Evolutionary conservation across 92 coral and sea anemone genomes (phyloP), one percentile per base, ranked within the genome.

Genomic region (Porites cylindrica): DNA sequence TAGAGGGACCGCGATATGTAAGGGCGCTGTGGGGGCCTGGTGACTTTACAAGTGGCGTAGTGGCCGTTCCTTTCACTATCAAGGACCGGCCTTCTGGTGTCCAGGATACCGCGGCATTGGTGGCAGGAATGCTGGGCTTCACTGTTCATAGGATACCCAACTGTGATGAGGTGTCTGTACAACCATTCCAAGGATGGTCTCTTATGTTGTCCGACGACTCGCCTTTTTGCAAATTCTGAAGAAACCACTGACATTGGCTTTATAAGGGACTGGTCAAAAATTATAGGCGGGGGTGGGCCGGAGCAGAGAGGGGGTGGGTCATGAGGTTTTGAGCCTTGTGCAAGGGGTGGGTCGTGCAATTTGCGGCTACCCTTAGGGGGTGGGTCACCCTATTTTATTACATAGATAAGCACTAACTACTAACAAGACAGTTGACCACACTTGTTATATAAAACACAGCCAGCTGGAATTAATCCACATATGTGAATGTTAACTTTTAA

Each of bases 141-240:
- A 84, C 92, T 23, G 11, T 89, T 58, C 89, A 89, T 8, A 56
- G 61, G 13, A 56, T 2, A 85, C 69, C 32, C 52, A 82, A 65
- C 38, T 11, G 66, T 12, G 23, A 59, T 61, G 59, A 76, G 17
- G 79, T 82, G 75, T 88, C 92, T 50, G 80, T 91, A 18, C 92
- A 91, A 68, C 94, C 94, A 70, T 91, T 88, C 66, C 94, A 91
- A 64, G 94, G 94, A 51, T 91, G 94, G 94, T 80, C 92, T 59
- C 92, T 91, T 72, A 18, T 91, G 77, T 69, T 91, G 50, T 21
- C 80, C 14, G 53, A 77, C n/a, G 78, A 91, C 63, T 91, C 94
- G 9, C 92, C 94, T 21, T 83, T 38, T 91, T 66, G 61, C 61
- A 56, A 56, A 56, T 10, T 56, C 11, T 10, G 16, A 10, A 56